Base-by-base conservation (phyloP, 2,888 invertebrate genomes). In the Polydrusus pterygomalis region DNA sequence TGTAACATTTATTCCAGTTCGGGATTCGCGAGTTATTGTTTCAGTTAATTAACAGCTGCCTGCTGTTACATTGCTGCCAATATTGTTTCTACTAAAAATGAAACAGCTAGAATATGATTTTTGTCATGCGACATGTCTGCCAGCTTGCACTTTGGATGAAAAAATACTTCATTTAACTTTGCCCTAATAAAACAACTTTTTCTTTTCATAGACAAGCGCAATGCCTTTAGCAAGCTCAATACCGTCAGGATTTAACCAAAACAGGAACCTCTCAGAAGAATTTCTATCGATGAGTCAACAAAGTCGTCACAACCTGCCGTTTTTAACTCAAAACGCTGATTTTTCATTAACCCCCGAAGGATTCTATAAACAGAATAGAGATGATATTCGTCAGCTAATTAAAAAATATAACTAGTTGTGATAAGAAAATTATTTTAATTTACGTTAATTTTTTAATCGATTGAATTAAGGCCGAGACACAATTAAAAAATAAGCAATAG, bases 291-390 rank as follows among this genome's bases (percentile, higher is more conserved):
- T 17, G 17, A 38, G 58, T 60, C 38, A 60, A 10, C 38, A 38
- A 18, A 38, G 58, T 11, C 38, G 38, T 8, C 17, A 13, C 11
- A 17, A 38, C 11, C 17, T 38, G 18, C 38, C 3, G 2, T 60
- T 60, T 38, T 38, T 60, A 25, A 63, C 38, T 45, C 40, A 9
- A 56, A 18, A 45, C 11, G 60, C 43, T 13, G 49, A 54, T 58
- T 45, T 65, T 6, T 43, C 75, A 30, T 58, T 80, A 9, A 78
- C 80, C 1, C 82, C 81, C 2, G 74, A 80, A 18, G 82, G 82
- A 10, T 81, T 77, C 77, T 81, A 79, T 40, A 81, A 82, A 51
- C 60, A 78, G 40, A 81, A 83, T 68, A 80, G 80, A 62, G 71
- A 69, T 0, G 79, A 80, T 15, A 79, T 82, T n/a, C 67, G 71